Evolutionary conservation across 2,797 vertebrate species (phyloP), one percentile per base, ranked within the genome.

Genomic region (Cetoscarus ocellatus): DNA sequence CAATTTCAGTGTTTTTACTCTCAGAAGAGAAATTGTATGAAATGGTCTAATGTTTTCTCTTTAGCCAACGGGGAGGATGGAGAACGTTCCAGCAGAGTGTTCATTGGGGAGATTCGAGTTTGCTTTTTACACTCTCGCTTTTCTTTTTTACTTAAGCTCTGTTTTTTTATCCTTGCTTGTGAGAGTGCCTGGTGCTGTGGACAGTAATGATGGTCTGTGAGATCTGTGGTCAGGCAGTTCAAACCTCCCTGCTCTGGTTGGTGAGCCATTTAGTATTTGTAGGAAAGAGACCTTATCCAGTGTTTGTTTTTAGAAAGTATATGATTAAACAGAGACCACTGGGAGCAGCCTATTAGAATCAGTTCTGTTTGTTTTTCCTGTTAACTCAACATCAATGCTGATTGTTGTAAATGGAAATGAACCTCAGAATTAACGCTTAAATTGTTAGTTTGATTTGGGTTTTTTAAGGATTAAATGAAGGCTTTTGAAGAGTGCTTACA

Each of bases 121-220:
- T 85, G 73, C 27, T 40, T 75, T 79, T 70, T 53, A 79, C 42
- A 51, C 57, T 63, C 43, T 70, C 39, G n/a, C 47, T 69, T 70
- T 79, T 74, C 5, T 55, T 34, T 58, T 81, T 75, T 51, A 39
- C 15, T 79, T 51, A 19, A 39, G 13, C 19, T 43, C 74, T 50
- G 40, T 73, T 68, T 74, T 27, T 67, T 73, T 73, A 57, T 75
- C 53, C 51, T 36, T 63, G 27, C 51, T 61, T 27, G 65, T 47
- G 61, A 76, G 57, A 47, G 38, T 65, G 52, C 36, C 7, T 10
- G 8, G 48, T 55, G 67, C 61, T 13, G 47, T 75, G 57, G 53
- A 73, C 42, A 51, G 43, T 67, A 74, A 77, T 84, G 76, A 66
- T 75, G 55, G 52, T 77, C 79, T 64, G 62, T 74, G 60, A 60